Evolutionary conservation across 2,888 invertebrate species (phyloP).

Genomic region (Mechanitis mazaeus): DNA sequence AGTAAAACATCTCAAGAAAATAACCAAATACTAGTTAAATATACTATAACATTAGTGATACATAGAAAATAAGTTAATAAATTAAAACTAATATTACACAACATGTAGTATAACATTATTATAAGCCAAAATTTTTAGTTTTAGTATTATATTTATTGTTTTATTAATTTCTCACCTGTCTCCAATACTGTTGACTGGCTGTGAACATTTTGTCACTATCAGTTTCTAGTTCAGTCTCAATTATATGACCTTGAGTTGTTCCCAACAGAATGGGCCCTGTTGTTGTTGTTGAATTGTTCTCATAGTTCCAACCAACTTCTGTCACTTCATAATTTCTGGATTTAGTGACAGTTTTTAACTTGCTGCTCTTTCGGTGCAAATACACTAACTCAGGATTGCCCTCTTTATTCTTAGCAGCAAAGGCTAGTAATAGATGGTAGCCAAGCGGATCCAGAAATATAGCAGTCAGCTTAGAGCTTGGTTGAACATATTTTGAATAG

Average conservation of each 20-base stretch:
- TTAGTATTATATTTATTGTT: no score
- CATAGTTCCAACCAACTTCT: conserved; percentile 92
- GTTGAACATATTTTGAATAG: conserved; percentile 78
- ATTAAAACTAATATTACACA: no score
- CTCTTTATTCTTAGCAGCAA: conserved; percentile 78
- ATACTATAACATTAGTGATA: no score
- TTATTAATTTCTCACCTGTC: conserved; percentile 79
- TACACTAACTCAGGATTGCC: conserved; percentile 86
- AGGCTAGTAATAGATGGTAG: conserved; percentile 86
- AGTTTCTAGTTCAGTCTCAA: conserved; percentile 90
- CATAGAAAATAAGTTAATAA: no score
- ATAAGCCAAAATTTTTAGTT: background rate
- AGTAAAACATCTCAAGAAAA: conserved; percentile 1
- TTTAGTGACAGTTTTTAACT: conserved; percentile 80
- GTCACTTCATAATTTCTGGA: conserved; percentile 89
- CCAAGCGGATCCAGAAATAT: conserved; percentile 92
- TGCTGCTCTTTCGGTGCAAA: conserved; percentile 84
- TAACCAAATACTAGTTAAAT: no score
- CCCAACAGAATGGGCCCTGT: conserved; percentile 93
- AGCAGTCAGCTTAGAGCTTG: conserved; percentile 78
- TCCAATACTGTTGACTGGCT: conserved; percentile 86
- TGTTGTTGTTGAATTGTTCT: conserved; percentile 80
- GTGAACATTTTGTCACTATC: conserved; percentile 90
- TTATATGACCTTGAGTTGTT: conserved; percentile 91
- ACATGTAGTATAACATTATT: conserved; percentile 15